Evolutionary conservation across 2,888 invertebrate species (phyloP).

Genomic region (Nezara viridula): DNA sequence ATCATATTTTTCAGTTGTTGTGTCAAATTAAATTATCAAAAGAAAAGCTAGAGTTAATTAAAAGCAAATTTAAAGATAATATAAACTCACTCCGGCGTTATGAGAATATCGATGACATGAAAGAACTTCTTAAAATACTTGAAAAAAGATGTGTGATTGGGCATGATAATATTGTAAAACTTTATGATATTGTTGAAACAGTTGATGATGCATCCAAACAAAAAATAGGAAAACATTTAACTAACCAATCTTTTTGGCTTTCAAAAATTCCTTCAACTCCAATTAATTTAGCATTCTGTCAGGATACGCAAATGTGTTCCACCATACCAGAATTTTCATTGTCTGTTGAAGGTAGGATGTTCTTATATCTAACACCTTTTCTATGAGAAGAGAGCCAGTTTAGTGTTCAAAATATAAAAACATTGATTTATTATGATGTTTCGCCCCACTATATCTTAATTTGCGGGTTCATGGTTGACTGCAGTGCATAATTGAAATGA

Average conservation of each 20-base stretch:
- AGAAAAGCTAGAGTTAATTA: background rate
- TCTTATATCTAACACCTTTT: background rate
- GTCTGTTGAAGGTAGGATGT: background rate
- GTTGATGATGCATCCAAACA: background rate
- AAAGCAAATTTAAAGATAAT: slow-evolving; percentile 2
- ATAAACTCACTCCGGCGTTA: background rate
- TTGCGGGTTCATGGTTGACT: no score
- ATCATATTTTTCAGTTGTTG: background rate
- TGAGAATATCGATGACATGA: background rate
- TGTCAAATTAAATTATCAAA: background rate
- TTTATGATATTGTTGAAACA: slow-evolving; percentile 4
- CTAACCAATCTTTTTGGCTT: background rate
- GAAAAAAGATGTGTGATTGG: slow-evolving; percentile 29
- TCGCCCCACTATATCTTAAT: no score
- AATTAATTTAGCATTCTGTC: background rate
- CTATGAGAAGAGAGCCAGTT: no score
- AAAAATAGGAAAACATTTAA: background rate
- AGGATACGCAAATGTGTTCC: background rate
- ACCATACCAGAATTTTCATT: background rate
- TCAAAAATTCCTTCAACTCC: background rate
- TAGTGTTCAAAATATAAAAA: no score
- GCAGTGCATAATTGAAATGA: no score
- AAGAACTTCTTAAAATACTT: slow-evolving; percentile 3
- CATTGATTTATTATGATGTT: no score
- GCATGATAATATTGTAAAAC: background rate